Percentiles rank a stretch among this genome's conserved stretches.
Evolutionary conservation across 2,797 vertebrate genomes (phyloP).

Genomic region (Typhlichthys subterraneus): DNA sequence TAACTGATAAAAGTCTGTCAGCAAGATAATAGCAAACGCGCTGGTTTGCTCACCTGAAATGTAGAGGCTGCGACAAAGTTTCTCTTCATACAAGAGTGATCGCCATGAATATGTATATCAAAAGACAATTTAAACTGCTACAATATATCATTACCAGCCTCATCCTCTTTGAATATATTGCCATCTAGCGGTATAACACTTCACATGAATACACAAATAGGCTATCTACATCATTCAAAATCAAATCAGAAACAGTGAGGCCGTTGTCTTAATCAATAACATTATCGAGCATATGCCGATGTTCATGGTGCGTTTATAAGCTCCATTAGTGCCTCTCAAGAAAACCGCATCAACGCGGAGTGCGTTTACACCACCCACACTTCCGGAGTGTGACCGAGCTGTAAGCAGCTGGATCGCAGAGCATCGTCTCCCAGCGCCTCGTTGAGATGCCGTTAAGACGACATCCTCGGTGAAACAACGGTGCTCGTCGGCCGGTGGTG

Average conservation of each 20-base stretch:
- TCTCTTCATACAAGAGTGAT: too few relatives aligned
- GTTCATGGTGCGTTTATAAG: too few relatives aligned
- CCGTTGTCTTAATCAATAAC: background rate
- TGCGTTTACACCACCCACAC: constrained; percentile 43
- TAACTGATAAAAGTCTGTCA: too few relatives aligned
- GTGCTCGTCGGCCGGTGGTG: constrained; percentile 22
- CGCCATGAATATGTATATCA: too few relatives aligned
- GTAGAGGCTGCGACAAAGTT: too few relatives aligned
- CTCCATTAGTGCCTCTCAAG: too few relatives aligned
- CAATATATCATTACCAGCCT: too few relatives aligned
- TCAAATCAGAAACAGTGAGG: background rate
- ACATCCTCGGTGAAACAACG: constrained; percentile 35
- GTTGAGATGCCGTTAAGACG: constrained; percentile 38
- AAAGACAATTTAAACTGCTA: too few relatives aligned
- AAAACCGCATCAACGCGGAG: too few relatives aligned
- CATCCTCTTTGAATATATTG: constrained; percentile 4
- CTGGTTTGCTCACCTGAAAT: too few relatives aligned
- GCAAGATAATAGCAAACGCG: too few relatives aligned
- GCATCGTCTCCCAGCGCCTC: constrained; percentile 42
- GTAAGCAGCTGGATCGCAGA: constrained; percentile 55
- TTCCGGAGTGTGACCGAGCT: constrained; percentile 54
- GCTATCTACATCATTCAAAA: background rate
- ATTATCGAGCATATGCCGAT: background rate
- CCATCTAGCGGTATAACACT: constrained; percentile 37
- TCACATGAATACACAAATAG: background rate